A percentile compares a stretch with the other conserved stretches of the same genome.
These are phyloP conservation scores for Melanotaenia trifasciata DNA, from an alignment of 2,797 vertebrate species.

Conservation along the genomic window DNA sequence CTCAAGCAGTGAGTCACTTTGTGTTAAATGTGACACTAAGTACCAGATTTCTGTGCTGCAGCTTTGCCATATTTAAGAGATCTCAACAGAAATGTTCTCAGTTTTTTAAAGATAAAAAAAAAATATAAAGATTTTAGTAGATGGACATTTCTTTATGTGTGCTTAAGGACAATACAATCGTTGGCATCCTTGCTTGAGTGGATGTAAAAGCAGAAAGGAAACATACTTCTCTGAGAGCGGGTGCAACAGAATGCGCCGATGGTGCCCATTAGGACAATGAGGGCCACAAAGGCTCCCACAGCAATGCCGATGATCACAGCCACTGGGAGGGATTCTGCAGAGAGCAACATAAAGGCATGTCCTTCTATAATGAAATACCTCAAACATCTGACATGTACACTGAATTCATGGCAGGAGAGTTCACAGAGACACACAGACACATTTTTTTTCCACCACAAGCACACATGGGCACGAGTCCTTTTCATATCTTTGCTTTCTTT, in stretches of 20 bases:
- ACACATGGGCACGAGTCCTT: background rate
- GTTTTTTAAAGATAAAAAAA: conserved; percentile 22
- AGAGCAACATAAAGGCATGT: conserved; percentile 61
- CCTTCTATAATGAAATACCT: conserved; percentile 49
- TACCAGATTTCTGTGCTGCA: conserved; percentile 5
- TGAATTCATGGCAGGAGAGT: background rate
- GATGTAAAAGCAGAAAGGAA: conserved; percentile 15
- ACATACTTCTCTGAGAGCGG: conserved; percentile 97
- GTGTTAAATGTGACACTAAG: conserved; percentile 18
- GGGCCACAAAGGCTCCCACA: conserved; percentile 95
- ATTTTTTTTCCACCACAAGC: background rate
- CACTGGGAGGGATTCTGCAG: conserved; percentile 94
- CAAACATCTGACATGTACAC: conserved; percentile 21
- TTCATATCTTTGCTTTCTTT: conserved; percentile 1
- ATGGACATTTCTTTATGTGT: conserved; percentile 68
- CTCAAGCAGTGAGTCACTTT: conserved; percentile 38
- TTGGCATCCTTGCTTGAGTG: conserved; percentile 59
- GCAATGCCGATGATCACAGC: conserved; percentile 98
- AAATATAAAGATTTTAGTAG: conserved; percentile 19
- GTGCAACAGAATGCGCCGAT: conserved; percentile 98
- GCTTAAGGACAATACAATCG: conserved; percentile 32
- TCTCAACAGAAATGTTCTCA: background rate
- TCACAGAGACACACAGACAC: conserved; percentile 1
- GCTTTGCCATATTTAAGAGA: background rate
- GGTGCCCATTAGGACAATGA: conserved; percentile 97